Conservation (phyloP, 1,140 invertebrate genomes). For the Apis florea region DNA sequence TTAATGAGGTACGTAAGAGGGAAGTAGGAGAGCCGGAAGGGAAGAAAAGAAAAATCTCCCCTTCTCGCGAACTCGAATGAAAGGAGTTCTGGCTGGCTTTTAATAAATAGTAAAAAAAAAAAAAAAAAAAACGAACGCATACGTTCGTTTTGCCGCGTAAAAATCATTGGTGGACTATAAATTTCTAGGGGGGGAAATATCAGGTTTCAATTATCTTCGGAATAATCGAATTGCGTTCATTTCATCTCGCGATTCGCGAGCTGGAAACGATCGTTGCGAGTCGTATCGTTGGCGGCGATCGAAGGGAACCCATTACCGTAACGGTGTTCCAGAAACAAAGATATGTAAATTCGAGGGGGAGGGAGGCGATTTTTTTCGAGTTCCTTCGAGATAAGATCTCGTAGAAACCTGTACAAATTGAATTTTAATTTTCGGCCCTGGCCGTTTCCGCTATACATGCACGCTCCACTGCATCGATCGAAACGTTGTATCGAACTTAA, state of each 20-base stretch:
- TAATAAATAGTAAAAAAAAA: conserved; percentile 1
- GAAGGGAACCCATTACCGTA: conserved; percentile 2
- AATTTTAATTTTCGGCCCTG: conserved; percentile 35
- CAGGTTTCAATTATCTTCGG: conserved; percentile 37
- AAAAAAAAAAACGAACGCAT: neutral
- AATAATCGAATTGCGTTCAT: conserved; percentile 19
- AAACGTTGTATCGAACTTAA: neutral
- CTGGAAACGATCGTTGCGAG: neutral
- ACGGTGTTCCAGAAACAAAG: conserved; percentile 17
- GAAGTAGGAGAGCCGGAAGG: neutral
- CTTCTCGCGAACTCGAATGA: neutral
- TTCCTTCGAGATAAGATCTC: conserved; percentile 14
- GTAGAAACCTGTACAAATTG: conserved; percentile 12
- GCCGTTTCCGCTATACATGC: conserved; percentile 5
- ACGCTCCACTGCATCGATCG: neutral
- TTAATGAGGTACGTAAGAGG: conserved; percentile 9
- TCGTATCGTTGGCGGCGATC: conserved; percentile 11
- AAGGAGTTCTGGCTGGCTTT: no score
- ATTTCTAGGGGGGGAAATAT: conserved; percentile 25
- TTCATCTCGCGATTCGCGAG: neutral
- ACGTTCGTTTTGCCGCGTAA: neutral
- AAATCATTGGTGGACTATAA: neutral
- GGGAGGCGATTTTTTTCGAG: neutral
- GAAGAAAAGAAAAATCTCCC: neutral
- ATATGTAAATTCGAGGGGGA: conserved; percentile 17